Base-by-base conservation (phyloP, 2,797 vertebrate species). In the Ispidina picta region DNA sequence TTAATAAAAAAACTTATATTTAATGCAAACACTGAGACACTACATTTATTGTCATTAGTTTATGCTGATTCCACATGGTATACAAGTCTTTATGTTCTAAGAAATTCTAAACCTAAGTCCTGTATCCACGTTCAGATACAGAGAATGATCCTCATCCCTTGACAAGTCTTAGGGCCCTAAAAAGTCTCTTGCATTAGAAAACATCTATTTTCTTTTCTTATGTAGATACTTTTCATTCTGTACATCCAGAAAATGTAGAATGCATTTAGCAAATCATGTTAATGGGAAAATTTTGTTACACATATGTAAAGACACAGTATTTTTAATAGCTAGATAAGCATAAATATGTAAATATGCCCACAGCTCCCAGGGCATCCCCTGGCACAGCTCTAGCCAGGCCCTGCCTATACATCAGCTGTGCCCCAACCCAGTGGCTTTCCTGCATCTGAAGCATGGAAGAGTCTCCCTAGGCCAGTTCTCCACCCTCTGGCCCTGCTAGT, bases 381-480 rank as follows among this genome's bases (percentile, higher is more conserved):
- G 83, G 77, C 49, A 37, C 60, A 15, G 49, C 62, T 66, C 22
- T 13, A 28, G 71, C 44, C 71, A 29, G 62, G 75, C 37, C 64
- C 83, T 77, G 81, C 84, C 84, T 19, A 80, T 26, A 56, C 81
- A 88, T 91, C 92, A 93, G 94, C 86, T 29, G 54, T 48, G 74
- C 90, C 82, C 90, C 90, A 92, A 92, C 90, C 86, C 81, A 79
- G 15, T 46, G 68, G 66, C 10, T 91, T 90, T 94, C 92, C 93
- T 86, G 86, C 78, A 68, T 94, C 82, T 83, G 58, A 90, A 82
- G 37, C 37, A 15, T 39, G 37, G 37, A 39, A 39, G 37, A 39
- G 37, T 6, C 37, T 39, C 37, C 37, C 37, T 15, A 39, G 37
- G 37, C 37, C 37, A 39, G 37, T 39, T 96, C 91, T 84, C 90